Base-by-base conservation (phyloP, 2,113 vertebrate species). In the Petromus typicus region DNA sequence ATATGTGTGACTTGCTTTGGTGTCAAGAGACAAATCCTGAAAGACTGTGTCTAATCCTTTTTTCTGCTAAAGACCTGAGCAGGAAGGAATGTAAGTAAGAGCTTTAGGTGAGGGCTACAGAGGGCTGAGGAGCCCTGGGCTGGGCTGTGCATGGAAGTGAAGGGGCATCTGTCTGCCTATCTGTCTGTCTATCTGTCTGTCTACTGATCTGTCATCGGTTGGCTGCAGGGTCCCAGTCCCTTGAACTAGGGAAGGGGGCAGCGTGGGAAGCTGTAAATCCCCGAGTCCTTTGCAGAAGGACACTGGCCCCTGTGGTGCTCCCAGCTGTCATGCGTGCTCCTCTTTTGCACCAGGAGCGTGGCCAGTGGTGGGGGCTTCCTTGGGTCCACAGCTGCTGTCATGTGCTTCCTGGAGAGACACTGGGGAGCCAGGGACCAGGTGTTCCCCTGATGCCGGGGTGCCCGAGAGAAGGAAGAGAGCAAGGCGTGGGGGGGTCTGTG, bases 401-500 rank as follows among this genome's bases (percentile, higher is more conserved):
- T 7, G 5, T 27, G 69, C 22, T 54, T 57, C 22, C 32, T 40
- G 75, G 75, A 63, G 51, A 40, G 22, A 22, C 11, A 30, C 61
- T n/a, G 40, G 51, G 9, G 20, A 54, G 23, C 51, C 17, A 32
- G 71, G 43, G 16, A 27, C 7, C 6, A 32, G 56, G 23, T 13
- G 0, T 14, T 81, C 25, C 11, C 18, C 51, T 3, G 32, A n/a
- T 22, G n/a, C 69, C 1, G 1, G 40, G 57, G 7, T 0, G 18
- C 54, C n/a, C 90, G 43, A 85, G 84, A 56, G 61, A 23, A 40
- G 34, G 37, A 13, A 16, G 48, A 37, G 25, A 20, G 18, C 6
- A 61, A 14, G 25, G 11, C 30, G 11, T 22, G 13, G 48, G 17
- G 10, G 34, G 48, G 63, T 37, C 45, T 2, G 7, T 34, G 20